These are phyloP conservation scores for Nomada fucata DNA, from an alignment of 2,888 invertebrate species.

Conservation along the genomic window DNA sequence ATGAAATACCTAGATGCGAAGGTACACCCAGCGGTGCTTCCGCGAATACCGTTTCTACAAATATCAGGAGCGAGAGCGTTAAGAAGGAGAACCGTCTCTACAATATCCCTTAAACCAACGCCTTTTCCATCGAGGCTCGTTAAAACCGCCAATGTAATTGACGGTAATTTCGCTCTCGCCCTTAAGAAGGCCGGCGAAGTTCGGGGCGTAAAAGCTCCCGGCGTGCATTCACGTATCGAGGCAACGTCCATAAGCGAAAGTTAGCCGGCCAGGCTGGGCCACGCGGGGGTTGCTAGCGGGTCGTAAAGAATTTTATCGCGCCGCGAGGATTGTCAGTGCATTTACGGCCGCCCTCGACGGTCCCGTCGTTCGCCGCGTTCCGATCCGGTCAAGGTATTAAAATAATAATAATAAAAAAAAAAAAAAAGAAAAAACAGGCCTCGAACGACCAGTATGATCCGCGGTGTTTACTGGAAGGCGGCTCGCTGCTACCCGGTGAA, in stretches of 20 bases:
- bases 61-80: too few species aligned
- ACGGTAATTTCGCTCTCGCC: not conserved
- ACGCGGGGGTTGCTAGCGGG: not conserved
- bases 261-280: slow-evolving; percentile 15
- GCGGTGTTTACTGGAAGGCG: slow-evolving; percentile 38
- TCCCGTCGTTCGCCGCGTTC: slow-evolving; percentile 13
- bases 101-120: not conserved
- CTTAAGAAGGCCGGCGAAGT: not conserved
- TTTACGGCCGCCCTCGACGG: slow-evolving; percentile 11
- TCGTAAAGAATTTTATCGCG: slow-evolving; percentile 53
- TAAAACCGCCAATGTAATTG: not conserved
- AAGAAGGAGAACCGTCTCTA: too few species aligned
- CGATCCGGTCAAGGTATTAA: slow-evolving; percentile 53
- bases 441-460: slow-evolving; percentile 12
- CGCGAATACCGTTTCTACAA: too few species aligned
- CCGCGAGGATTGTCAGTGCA: slow-evolving; percentile 45
- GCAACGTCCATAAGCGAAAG: slow-evolving; percentile 5
- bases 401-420: slow-evolving; percentile 27
- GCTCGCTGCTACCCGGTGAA: not conserved
- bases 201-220: too few species aligned
- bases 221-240: not conserved
- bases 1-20: too few species aligned
- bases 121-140: not conserved
- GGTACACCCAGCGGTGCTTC: too few species aligned
- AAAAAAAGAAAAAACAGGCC: not conserved